These are phyloP conservation scores for Cryptus viduatorius DNA, from an alignment of 2,888 invertebrate genomes.

Conservation along the genomic window DNA sequence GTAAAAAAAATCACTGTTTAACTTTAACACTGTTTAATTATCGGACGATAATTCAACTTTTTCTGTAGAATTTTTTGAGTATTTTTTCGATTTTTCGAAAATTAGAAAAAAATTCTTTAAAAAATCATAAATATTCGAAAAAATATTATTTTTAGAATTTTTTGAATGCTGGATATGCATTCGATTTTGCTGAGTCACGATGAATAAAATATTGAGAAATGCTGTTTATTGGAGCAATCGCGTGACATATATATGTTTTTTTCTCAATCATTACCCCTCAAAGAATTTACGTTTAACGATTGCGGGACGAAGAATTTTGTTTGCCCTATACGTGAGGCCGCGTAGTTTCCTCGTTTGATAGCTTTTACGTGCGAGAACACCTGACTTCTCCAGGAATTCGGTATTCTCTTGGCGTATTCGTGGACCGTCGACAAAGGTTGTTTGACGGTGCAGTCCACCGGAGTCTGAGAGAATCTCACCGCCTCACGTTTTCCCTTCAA, in stretches of 20 bases:
- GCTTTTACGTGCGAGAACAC: background rate
- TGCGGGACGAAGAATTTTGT: background rate
- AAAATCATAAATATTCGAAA: too few species aligned
- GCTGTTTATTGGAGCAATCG: too few species aligned
- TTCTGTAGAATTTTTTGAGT: too few species aligned
- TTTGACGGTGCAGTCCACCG: background rate
- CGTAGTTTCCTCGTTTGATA: slow-evolving; percentile 12
- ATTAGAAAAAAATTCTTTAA: too few species aligned
- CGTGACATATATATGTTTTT: too few species aligned
- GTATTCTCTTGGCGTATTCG: slow-evolving; percentile 5
- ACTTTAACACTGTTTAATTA: too few species aligned
- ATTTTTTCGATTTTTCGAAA: too few species aligned
- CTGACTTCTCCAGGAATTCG: slow-evolving; percentile 24
- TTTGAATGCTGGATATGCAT: background rate
- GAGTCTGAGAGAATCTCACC: background rate
- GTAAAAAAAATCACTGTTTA: too few species aligned
- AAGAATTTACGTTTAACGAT: background rate
- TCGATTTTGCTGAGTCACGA: too few species aligned
- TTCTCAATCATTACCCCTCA: background rate
- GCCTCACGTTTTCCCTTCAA: background rate
- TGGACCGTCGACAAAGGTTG: slow-evolving; percentile 18
- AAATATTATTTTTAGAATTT: background rate
- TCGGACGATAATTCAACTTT: too few species aligned
- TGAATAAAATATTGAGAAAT: too few species aligned
- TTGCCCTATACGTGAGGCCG: slow-evolving; percentile 1